Evolutionary conservation across 2,888 invertebrate genomes (phyloP), one percentile per base, ranked within the genome.

Genomic region (Ceriagrion tenellum): DNA sequence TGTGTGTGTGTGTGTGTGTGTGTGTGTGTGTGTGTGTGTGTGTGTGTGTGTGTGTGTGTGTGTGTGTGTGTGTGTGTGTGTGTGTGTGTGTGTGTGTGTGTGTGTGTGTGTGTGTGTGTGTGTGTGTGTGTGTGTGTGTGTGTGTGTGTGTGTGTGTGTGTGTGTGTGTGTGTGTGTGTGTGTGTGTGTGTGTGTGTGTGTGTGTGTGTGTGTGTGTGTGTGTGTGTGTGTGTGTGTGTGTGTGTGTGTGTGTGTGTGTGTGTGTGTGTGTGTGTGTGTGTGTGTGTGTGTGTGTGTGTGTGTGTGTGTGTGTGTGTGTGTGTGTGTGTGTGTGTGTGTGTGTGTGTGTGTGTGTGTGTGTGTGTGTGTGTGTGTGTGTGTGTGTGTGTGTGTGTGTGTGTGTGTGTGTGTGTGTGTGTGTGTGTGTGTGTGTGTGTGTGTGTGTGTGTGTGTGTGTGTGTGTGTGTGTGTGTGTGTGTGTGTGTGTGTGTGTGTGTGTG

Each of bases 1-100:
- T 63, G 63, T 63, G 63, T 63, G 63, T 63, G 63, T 63, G 63
- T 63, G 63, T 63, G 63, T 63, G 63, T 63, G 63, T 63, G 63
- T 63, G 63, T 63, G 63, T 63, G 63, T 63, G 63, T 63, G 63
- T 63, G 63, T 63, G 63, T 63, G 63, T 63, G 63, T 63, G 63
- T 63, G 63, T 63, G 63, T 63, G 63, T 63, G 63, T 63, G 63
- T 63, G 63, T 63, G 63, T 63, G 63, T 63, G 63, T 63, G 63
- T 63, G 63, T 63, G 63, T 63, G 63, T 63, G 63, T 63, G 63
- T 63, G 63, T 63, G 63, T 63, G 63, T 63, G 63, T 63, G 63
- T 63, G 63, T 63, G 63, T 63, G 63, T 63, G 63, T 63, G 63
- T 63, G 63, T 63, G 63, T 63, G 63, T 63, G 63, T 63, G 63